Conservation (phyloP, 2,797 vertebrate genomes). For the Onychomys torridus region DNA sequence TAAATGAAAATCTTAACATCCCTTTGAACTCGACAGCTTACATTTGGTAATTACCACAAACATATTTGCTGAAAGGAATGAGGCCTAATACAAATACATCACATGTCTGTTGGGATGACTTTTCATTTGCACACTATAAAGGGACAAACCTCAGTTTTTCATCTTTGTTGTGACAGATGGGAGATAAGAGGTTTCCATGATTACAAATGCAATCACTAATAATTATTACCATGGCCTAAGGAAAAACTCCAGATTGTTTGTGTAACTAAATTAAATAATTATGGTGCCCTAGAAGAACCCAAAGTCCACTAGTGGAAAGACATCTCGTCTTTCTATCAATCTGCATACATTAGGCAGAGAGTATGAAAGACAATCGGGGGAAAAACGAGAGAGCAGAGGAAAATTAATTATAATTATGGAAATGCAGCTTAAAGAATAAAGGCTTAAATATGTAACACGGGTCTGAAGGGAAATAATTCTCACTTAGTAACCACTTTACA, state of each 20-base stretch:
- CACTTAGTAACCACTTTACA: conserved; percentile 56
- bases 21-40: conserved; percentile 45
- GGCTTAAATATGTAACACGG: conserved; percentile 64
- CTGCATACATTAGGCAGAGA: conserved; percentile 48
- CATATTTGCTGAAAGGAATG: conserved; percentile 7
- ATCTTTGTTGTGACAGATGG: conserved; percentile 38
- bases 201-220: conserved; percentile 54
- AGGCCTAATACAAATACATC: conserved; percentile 25
- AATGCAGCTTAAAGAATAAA: conserved; percentile 76
- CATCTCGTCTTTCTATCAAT: neutral
- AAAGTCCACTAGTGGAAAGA: conserved; percentile 43
- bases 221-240: conserved; percentile 25
- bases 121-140: conserved; percentile 31
- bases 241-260: conserved; percentile 26
- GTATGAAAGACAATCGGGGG: conserved; percentile 34
- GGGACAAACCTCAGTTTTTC: neutral
- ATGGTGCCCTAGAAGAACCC: conserved; percentile 5
- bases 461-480: conserved; percentile 67
- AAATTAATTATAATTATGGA: conserved; percentile 78
- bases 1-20: neutral
- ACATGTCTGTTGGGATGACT: neutral
- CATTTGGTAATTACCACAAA: neutral
- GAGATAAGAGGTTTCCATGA: conserved; percentile 54
- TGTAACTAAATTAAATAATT: conserved; percentile 61
- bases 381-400: conserved; percentile 59